Evolutionary conservation across 2,797 vertebrate genomes (phyloP).

Genomic region (Phrynocephalus forsythii): DNA sequence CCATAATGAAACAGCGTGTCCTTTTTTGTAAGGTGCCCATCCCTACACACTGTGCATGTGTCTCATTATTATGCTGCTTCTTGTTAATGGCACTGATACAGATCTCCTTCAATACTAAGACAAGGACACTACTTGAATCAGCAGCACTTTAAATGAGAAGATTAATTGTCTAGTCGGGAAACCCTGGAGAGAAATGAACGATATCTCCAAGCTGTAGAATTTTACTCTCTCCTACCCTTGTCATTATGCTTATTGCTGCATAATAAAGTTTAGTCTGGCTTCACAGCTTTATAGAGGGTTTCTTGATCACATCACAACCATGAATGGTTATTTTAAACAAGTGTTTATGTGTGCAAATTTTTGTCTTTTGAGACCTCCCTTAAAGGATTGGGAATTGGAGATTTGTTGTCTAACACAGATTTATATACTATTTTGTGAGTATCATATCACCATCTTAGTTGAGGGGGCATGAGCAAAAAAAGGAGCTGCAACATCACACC

Average conservation of each 20-base stretch:
- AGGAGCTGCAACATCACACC: no score
- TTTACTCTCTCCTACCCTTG: no score
- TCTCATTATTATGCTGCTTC: constrained; percentile 1
- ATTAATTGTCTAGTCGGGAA: neutral
- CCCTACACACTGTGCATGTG: no score
- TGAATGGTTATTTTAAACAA: neutral
- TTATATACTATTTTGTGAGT: no score
- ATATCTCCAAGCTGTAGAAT: neutral
- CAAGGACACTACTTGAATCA: neutral
- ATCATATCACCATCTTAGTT: no score
- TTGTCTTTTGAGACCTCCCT: neutral
- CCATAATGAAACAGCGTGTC: no score
- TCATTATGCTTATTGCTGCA: neutral
- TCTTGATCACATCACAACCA: neutral
- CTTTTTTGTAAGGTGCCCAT: neutral
- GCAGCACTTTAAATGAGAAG: neutral
- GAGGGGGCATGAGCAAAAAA: no score
- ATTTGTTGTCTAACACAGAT: neutral
- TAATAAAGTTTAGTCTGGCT: neutral
- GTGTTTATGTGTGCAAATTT: neutral
- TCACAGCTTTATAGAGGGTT: neutral
- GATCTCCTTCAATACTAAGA: neutral
- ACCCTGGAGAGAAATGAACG: neutral
- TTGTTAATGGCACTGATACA: neutral
- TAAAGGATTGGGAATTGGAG: neutral